These are phyloP conservation scores for Atherinomorus stipes DNA, from an alignment of 2,113 vertebrate genomes.

Conservation along the genomic window DNA sequence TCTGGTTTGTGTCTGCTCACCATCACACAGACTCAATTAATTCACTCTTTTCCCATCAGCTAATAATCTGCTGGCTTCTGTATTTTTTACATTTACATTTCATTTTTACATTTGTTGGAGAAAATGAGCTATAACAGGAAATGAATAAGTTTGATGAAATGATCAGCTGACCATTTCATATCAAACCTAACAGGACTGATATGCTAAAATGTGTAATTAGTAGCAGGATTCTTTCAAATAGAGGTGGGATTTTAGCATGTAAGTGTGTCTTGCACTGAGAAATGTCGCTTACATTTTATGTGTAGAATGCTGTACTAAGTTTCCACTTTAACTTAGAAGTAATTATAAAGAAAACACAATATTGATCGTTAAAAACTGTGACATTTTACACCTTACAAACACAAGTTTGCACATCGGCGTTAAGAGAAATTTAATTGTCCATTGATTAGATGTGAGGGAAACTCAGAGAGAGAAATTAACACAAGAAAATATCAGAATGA, in stretches of 20 bases:
- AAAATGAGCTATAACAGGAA: slow-evolving; percentile 17
- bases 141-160: slow-evolving; percentile 10
- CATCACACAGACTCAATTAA: slow-evolving; percentile 23
- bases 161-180: slow-evolving; percentile 4
- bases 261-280: not conserved
- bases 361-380: slow-evolving; percentile 70
- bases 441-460: slow-evolving; percentile 55
- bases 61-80: slow-evolving; percentile 47
- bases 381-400: slow-evolving; percentile 62
- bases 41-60: slow-evolving; percentile 11
- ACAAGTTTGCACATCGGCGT: slow-evolving; percentile 34
- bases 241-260: not conserved
- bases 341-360: slow-evolving; percentile 49
- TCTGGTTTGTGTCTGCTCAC: slow-evolving; percentile 25
- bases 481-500: slow-evolving; percentile 39
- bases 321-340: not conserved
- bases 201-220: not conserved
- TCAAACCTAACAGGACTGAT: slow-evolving; percentile 3
- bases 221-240: not conserved
- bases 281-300: not conserved
- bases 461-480: slow-evolving; percentile 43
- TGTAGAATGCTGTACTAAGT: not conserved
- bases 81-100: slow-evolving; percentile 21
- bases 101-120: slow-evolving; percentile 11
- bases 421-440: slow-evolving; percentile 56